Percentiles rank a stretch among this genome's conserved stretches.
These are phyloP conservation scores for Remorina albescens DNA, from an alignment of 2,797 vertebrate species.

Conservation along the genomic window DNA sequence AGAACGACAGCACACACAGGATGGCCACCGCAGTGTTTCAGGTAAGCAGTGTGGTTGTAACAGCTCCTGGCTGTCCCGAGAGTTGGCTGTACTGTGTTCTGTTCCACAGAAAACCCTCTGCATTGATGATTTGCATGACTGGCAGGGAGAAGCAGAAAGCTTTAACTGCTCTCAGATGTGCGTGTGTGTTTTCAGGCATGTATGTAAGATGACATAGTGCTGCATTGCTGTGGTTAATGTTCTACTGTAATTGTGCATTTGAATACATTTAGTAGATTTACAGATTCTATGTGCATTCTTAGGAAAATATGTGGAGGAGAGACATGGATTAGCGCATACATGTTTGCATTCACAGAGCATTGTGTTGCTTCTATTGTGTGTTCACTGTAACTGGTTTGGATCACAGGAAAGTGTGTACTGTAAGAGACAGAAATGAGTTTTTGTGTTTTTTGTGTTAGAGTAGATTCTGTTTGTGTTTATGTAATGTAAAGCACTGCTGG, in stretches of 20 bases:
- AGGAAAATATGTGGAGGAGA: constrained; percentile 1
- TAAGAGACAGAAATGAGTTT: neutral
- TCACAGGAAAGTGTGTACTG: constrained; percentile 33
- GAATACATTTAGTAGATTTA: neutral
- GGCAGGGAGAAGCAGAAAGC: constrained; percentile 36
- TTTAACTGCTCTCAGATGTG: constrained; percentile 52
- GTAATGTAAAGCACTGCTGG: constrained; percentile 33
- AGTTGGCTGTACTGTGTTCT: constrained; percentile 22
- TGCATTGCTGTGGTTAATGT: neutral
- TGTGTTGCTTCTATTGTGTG: neutral
- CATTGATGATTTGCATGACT: constrained; percentile 55
- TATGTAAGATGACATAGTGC: neutral
- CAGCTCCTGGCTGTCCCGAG: constrained; percentile 35
- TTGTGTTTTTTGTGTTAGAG: constrained; percentile 35
- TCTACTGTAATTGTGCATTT: neutral
- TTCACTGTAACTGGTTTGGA: neutral
- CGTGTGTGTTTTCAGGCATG: constrained; percentile 23
- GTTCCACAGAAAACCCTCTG: constrained; percentile 34
- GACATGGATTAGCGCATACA: neutral
- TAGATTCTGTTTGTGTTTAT: constrained; percentile 17
- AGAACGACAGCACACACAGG: constrained; percentile 42
- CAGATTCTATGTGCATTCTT: neutral
- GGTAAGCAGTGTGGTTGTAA: constrained; percentile 75
- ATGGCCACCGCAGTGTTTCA: constrained; percentile 88
- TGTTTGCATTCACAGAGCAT: constrained; percentile 12